Base-by-base conservation (phyloP, 2,797 vertebrate species). In the Silurus lanzhouensis region DNA sequence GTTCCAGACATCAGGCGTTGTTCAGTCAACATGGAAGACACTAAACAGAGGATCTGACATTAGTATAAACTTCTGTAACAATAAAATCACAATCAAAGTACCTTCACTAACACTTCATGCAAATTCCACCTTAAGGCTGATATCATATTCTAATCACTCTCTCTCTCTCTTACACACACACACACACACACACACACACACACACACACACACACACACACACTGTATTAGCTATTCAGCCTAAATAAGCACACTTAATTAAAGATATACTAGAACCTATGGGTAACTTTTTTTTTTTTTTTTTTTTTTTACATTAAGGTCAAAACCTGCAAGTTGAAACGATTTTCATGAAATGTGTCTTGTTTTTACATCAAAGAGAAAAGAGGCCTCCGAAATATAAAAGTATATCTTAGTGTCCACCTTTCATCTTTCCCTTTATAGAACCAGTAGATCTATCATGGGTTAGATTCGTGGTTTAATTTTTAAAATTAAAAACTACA, bases 21-120 rank as follows among this genome's bases (percentile, higher is more conserved):
- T 92, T 89, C 83, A 87, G 81, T 88, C 63, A 89, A 87, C 85
- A 85, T 88, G 88, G 87, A 91, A 89, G 86, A 85, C 86, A 86
- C 81, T 75, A 88, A 88, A 86, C 76, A 81, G 84, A 89, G 88
- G 72, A 83, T 85, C 57, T 85, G 83, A 90, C 86, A 86, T 85
- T 84, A 84, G 91, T 91, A 90, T 92, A 93, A 87, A 85, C 75
- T 84, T 84, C 87, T 57, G 82, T 31, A 82, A 88, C 72, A 60
- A 79, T 85, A 70, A 83, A 84, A 85, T 84, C 78, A 90, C 86
- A 83, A 25, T 64, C 60, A 85, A 82, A 85, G 75, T 66, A 86
- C 84, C 85, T 84, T 84, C 61, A 88, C 80, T 63, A 88, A 86
- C 57, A 74, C 82, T 76, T 81, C 77, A 87, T 84, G 82, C 80